Conservation (phyloP, 2,113 vertebrate species). For the Leptobrachium ailaonicum region DNA sequence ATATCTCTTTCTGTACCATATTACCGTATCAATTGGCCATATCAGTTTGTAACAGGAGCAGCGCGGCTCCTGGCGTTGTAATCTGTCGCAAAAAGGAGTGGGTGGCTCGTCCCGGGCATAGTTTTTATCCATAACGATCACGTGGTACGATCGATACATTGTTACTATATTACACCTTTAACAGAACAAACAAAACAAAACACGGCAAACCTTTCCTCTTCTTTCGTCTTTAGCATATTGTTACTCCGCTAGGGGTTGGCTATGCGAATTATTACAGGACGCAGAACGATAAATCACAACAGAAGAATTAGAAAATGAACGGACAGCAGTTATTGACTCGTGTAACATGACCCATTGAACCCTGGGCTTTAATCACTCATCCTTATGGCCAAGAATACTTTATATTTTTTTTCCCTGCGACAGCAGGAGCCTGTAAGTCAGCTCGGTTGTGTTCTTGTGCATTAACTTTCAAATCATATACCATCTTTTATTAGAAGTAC, state of each 20-base stretch:
- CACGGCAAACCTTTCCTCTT: not conserved
- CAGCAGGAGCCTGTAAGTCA: not conserved
- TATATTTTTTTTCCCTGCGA: not conserved
- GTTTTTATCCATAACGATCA: too few species aligned
- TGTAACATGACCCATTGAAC: constrained; percentile 20
- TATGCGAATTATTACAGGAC: not conserved
- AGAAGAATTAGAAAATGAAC: constrained; percentile 1
- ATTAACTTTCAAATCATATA: constrained; percentile 21
- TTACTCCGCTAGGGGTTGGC: not conserved
- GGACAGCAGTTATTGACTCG: constrained; percentile 5
- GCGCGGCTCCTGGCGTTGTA: too few species aligned
- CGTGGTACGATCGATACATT: too few species aligned
- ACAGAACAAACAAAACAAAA: too few species aligned
- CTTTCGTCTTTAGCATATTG: not conserved
- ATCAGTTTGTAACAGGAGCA: too few species aligned
- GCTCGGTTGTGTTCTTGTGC: not conserved
- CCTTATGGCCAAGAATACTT: constrained; percentile 1
- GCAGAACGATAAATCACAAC: constrained; percentile 2
- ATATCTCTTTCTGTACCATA: too few species aligned
- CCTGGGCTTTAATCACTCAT: constrained; percentile 6
- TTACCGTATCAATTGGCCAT: too few species aligned
- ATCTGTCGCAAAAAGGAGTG: too few species aligned
- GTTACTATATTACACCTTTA: too few species aligned
- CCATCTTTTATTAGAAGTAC: constrained; percentile 34
- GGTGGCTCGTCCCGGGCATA: too few species aligned